Conservation (phyloP, 1,140 invertebrate genomes). For the Halictus rubicundus region DNA sequence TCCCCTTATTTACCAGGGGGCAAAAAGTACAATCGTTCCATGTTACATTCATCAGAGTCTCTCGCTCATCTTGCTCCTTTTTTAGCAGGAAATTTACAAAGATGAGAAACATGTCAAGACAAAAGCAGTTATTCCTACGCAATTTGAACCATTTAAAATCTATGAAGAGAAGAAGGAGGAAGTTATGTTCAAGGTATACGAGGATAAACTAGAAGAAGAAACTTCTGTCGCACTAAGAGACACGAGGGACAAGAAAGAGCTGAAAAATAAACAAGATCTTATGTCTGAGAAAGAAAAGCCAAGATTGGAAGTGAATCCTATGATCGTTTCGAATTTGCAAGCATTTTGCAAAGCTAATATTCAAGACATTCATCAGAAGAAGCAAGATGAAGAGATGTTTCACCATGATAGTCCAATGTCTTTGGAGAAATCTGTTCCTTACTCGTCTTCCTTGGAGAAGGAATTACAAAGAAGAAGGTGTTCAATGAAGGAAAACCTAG, state of each 20-base stretch:
- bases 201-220: constrained; percentile 83
- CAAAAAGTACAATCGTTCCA: background rate
- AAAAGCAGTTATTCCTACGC: constrained; percentile 66
- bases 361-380: constrained; percentile 61
- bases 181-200: constrained; percentile 85
- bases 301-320: constrained; percentile 69
- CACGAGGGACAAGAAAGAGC: constrained; percentile 73
- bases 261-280: constrained; percentile 76
- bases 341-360: constrained; percentile 54
- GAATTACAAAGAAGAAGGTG: constrained; percentile 67
- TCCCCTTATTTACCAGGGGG: background rate
- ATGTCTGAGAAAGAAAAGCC: constrained; percentile 74
- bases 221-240: constrained; percentile 73
- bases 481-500: constrained; percentile 70
- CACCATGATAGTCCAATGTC: constrained; percentile 76
- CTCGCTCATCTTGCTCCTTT: background rate
- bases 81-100: constrained; percentile 71
- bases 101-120: constrained; percentile 78
- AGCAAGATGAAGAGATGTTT: constrained; percentile 48
- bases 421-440: constrained; percentile 76
- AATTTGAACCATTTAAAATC: constrained; percentile 81
- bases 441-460: constrained; percentile 68
- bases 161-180: constrained; percentile 75
- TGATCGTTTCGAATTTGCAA: constrained; percentile 30
- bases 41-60: constrained; percentile 3